Conservation (phyloP, 2,797 vertebrate genomes). For the Alexandromys oeconomus region DNA sequence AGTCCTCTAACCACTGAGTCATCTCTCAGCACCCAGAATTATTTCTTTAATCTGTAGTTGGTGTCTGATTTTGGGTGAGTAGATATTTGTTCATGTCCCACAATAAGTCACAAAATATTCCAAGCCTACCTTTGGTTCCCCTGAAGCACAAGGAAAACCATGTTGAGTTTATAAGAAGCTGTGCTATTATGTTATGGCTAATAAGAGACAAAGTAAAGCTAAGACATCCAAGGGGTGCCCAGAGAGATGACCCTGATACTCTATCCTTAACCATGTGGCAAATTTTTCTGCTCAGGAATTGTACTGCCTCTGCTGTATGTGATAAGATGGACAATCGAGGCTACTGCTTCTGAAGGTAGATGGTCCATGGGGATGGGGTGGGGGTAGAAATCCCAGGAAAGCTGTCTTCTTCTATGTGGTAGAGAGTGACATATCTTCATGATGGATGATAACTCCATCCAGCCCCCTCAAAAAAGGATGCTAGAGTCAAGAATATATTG, state of each 20-base stretch:
- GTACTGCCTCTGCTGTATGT: background rate
- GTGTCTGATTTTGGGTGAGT: background rate
- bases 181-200: too few relatives aligned
- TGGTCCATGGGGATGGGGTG: background rate
- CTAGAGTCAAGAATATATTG: background rate
- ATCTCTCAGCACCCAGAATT: background rate
- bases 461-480: too few relatives aligned
- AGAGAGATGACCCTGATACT: background rate
- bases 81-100: background rate
- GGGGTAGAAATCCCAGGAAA: background rate
- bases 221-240: too few relatives aligned
- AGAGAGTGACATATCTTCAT: background rate
- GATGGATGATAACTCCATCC: background rate
- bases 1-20: background rate
- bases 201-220: background rate
- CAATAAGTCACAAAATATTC: background rate
- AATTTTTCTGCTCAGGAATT: background rate
- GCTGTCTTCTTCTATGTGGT: background rate
- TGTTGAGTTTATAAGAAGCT: background rate
- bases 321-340: background rate
- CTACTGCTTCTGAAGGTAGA: background rate
- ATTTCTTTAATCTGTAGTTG: background rate
- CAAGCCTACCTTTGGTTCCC: too few relatives aligned
- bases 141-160: background rate
- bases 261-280: too few relatives aligned